Conservation (phyloP, 2,888 invertebrate species). For the Callyntrura sp. region DNA sequence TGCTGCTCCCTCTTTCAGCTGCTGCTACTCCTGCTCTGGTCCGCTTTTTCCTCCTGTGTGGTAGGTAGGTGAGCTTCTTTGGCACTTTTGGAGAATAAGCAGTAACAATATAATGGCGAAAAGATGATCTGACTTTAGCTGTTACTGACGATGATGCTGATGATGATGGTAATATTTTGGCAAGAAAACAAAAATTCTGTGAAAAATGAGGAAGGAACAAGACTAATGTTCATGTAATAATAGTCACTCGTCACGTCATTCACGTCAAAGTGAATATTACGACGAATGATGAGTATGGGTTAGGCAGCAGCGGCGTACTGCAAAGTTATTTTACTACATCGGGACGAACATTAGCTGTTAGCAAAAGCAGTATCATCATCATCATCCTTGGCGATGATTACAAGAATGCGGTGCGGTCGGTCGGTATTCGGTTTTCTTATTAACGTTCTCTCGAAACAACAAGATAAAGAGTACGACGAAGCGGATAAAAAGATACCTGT, state of each 20-base stretch:
- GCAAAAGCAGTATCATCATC: background rate
- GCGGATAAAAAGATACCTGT: background rate
- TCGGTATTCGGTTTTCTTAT: conserved; percentile 54
- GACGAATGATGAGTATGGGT: conserved; percentile 52
- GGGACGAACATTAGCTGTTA: conserved; percentile 32
- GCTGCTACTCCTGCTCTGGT: conserved; percentile 48
- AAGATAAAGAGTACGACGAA: conserved; percentile 45
- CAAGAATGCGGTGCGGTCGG: conserved; percentile 76
- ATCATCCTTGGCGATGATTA: conserved; percentile 52
- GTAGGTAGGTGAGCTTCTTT: conserved; percentile 23
- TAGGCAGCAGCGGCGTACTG: conserved; percentile 18
- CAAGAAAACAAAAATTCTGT: conserved; percentile 70
- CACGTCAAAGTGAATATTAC: conserved; percentile 68
- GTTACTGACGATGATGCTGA: conserved; percentile 5
- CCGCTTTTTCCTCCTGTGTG: conserved; percentile 44
- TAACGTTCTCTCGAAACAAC: conserved; percentile 41
- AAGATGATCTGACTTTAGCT: background rate
- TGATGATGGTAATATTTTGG: conserved; percentile 67
- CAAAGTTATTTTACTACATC: conserved; percentile 20
- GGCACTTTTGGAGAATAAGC: conserved; percentile 53
- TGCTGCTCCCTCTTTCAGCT: conserved; percentile 5
- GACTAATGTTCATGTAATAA: conserved; percentile 60
- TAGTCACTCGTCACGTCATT: conserved; percentile 66
- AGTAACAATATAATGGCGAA: conserved; percentile 13
- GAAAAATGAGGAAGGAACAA: conserved; percentile 77